Evolutionary conservation across 2,888 invertebrate species (phyloP).

Genomic region (Odontocerum albicorne): DNA sequence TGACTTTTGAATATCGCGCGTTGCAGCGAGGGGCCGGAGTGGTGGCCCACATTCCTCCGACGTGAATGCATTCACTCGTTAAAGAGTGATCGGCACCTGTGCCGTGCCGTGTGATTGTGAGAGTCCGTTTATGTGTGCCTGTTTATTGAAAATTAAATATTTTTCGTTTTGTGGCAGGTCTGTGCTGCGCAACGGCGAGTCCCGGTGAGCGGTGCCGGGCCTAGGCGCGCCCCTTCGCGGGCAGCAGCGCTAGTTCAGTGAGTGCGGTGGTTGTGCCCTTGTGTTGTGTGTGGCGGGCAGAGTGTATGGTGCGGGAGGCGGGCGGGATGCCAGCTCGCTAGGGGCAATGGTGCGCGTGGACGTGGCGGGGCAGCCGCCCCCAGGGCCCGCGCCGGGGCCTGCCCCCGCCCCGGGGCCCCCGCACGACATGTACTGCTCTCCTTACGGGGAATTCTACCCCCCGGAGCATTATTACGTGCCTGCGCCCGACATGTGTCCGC

Average conservation of each 20-base stretch:
- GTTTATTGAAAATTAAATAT: too few species aligned
- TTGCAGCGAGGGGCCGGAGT: too few species aligned
- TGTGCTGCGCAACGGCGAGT: too few species aligned
- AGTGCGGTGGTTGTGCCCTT: background rate
- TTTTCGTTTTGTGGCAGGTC: too few species aligned
- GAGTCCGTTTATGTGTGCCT: too few species aligned
- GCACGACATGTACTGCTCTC: conserved; percentile 38
- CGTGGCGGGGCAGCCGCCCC: conserved; percentile 30
- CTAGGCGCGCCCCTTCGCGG: too few species aligned
- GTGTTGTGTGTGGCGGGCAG: conserved; percentile 2
- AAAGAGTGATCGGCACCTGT: too few species aligned
- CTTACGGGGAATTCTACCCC: conserved; percentile 61
- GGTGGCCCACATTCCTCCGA: too few species aligned
- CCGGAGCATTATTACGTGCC: conserved; percentile 60
- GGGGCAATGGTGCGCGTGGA: conserved; percentile 35
- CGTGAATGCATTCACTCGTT: too few species aligned
- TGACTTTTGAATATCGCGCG: too few species aligned
- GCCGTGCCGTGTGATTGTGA: too few species aligned
- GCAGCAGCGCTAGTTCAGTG: background rate
- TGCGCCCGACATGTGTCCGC: conserved; percentile 62
- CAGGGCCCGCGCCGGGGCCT: conserved; percentile 50
- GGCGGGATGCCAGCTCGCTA: conserved; percentile 16
- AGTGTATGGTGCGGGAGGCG: conserved; percentile 7
- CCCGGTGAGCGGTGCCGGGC: too few species aligned
- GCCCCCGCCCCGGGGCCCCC: conserved; percentile 44